Percentiles rank a stretch among this genome's conserved stretches.
These are phyloP conservation scores for Rhabdophis nuchalis DNA, from an alignment of 2,797 vertebrate genomes.

Conservation along the genomic window DNA sequence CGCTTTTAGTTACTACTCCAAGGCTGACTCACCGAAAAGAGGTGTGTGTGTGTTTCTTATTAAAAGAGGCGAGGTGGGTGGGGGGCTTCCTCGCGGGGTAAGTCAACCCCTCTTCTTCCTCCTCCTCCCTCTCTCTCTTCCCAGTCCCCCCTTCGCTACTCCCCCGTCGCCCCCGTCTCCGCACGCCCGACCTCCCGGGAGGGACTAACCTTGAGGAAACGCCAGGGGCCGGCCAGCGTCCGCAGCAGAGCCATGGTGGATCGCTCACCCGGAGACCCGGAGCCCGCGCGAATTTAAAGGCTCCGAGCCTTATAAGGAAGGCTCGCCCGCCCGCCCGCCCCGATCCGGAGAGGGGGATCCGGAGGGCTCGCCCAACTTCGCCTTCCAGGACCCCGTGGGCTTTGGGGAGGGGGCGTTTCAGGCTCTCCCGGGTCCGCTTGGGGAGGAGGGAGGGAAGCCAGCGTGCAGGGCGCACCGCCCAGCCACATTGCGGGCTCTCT, in stretches of 20 bases:
- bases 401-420: neutral
- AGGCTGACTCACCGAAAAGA: neutral
- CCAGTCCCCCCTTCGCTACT: neutral
- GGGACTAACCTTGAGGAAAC: neutral
- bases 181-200: neutral
- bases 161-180: neutral
- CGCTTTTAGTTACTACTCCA: neutral
- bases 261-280: fast-evolving
- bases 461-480: neutral
- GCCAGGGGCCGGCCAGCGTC: neutral
- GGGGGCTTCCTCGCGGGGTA: neutral
- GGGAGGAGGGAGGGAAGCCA: neutral
- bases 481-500: neutral
- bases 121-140: too few relatives aligned
- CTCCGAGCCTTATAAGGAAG: neutral
- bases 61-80: neutral
- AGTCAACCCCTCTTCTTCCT: neutral
- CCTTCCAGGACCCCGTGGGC: neutral
- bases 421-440: neutral
- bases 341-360: neutral
- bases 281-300: neutral
- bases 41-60: neutral
- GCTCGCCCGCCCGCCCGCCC: neutral
- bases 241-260: neutral
- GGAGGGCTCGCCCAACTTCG: neutral